phyloP scores from a whole-genome alignment of 2,888 invertebrate species.

The Oscheius myriophilus region DNA sequence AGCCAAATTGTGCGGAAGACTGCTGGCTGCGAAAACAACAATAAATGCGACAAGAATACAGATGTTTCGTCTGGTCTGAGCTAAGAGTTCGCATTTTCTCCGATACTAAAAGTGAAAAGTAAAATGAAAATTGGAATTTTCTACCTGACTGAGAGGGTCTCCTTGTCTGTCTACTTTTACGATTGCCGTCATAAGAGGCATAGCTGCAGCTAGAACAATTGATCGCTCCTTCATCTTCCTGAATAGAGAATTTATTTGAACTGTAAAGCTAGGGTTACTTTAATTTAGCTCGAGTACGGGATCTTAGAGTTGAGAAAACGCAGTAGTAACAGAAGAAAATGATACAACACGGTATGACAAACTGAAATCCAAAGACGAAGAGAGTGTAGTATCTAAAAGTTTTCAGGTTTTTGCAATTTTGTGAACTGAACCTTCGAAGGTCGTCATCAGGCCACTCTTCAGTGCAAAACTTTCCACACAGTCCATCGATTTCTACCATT shows the following conservation, averaged over 20 bases:
- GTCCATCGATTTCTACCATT: slow-evolving; percentile 18
- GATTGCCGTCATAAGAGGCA: slow-evolving; percentile 28
- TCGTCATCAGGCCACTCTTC: slow-evolving; percentile 31
- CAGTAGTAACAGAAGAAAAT: slow-evolving; percentile 32
- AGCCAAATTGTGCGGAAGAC: slow-evolving; percentile 29
- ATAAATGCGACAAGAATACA: slow-evolving; percentile 31
- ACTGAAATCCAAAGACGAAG: slow-evolving; percentile 27
- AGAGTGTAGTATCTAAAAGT: slow-evolving; percentile 25
- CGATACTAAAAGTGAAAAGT: slow-evolving; percentile 19
- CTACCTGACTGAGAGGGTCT: background rate
- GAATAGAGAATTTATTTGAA: background rate
- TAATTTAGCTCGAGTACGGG: slow-evolving; percentile 26
- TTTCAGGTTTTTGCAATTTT: background rate
- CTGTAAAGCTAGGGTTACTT: slow-evolving; percentile 21
- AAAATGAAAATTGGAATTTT: background rate
- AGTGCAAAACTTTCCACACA: slow-evolving; percentile 33
- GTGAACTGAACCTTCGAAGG: slow-evolving; percentile 5
- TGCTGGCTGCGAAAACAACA: slow-evolving; percentile 27
- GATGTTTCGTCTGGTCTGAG: slow-evolving; percentile 26
- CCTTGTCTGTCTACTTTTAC: slow-evolving; percentile 14
- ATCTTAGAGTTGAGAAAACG: slow-evolving; percentile 21
- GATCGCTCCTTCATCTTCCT: slow-evolving; percentile 34
- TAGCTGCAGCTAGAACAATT: slow-evolving; percentile 28
- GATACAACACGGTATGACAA: slow-evolving; percentile 23
- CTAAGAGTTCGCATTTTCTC: slow-evolving; percentile 20